Evolutionary conservation across 2,797 vertebrate genomes (phyloP), one percentile per base, ranked within the genome.

Genomic region (Trachurus trachurus): DNA sequence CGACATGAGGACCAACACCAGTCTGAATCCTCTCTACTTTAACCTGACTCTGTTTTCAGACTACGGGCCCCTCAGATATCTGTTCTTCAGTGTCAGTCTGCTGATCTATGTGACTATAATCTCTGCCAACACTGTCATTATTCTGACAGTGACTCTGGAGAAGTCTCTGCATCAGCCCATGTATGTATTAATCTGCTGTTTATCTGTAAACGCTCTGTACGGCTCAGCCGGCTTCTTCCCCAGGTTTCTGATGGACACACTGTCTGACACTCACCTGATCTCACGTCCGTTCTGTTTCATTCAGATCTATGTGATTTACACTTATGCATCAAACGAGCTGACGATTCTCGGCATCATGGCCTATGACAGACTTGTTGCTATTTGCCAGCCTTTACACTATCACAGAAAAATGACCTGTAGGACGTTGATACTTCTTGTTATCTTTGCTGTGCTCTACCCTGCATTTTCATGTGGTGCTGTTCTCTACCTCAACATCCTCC

Each of bases 141-240:
- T 69, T 10, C 37, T 76, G 12, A 49, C 52, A 2, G 62, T 84
- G 9, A 49, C 16, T 11, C 16, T 67, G 22, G 76, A 87, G 67
- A 87, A 60, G 22, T 66, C 81, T 7, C 80, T 91, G 37, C 87
- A 89, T 66, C 63, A 85, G 42, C 89, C 88, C 45, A 91, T 90
- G 87, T 86, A 85, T 5, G 22, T 91, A 1, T 88, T 90, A 6
- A 64, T 91, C 50, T 72, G 63, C 60, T 86, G 49, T 66, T 71
- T 91, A 37, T 85, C 26, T 10, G 17, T 82, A 0, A 91, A 90
- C 72, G 78, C 85, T 54, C 83, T 91, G 50, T 87, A 57, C 17
- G 87, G 90, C 44, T 81, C 85, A 1, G 22, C 79, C 29, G 80
- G 73, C 58, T 89, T 91, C 69, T 91, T 85, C 58, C 85, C 83